These are phyloP conservation scores for Neotoxoptera formosana DNA, from an alignment of 1,140 invertebrate species.

Conservation along the genomic window DNA sequence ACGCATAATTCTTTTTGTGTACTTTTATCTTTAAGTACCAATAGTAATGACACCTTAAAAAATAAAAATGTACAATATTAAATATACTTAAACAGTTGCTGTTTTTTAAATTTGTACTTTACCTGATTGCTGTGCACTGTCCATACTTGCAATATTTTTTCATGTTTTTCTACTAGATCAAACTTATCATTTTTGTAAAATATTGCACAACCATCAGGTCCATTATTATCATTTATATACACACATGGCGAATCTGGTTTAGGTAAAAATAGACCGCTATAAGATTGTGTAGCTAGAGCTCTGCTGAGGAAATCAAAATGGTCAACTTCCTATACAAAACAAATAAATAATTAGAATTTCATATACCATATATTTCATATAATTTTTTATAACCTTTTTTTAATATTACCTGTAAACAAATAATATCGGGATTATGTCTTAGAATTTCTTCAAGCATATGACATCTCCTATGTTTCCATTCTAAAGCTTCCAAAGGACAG, in stretches of 20 bases:
- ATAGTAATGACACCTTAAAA: slow-evolving; percentile 71
- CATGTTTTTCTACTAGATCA: slow-evolving; percentile 69
- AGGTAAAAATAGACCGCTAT: slow-evolving; percentile 75
- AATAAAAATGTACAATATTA: slow-evolving; percentile 61
- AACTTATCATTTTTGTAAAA: slow-evolving; percentile 75
- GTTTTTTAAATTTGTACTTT: not conserved
- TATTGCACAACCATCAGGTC: slow-evolving; percentile 82
- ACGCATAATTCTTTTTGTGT: slow-evolving; percentile 72
- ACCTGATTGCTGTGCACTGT: slow-evolving; percentile 77
- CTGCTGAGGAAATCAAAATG: slow-evolving; percentile 76
- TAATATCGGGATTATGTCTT: slow-evolving; percentile 73
- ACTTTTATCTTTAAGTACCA: slow-evolving; percentile 67
- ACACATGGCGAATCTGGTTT: slow-evolving; percentile 83
- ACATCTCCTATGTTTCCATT: slow-evolving; percentile 74
- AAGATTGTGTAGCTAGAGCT: slow-evolving; percentile 72
- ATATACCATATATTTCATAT: not conserved
- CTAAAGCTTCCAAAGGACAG: slow-evolving; percentile 75
- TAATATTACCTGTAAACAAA: slow-evolving; percentile 73
- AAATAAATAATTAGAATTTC: not conserved
- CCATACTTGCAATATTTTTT: slow-evolving; percentile 74
- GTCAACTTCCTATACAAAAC: slow-evolving; percentile 73
- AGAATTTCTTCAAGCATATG: slow-evolving; percentile 78
- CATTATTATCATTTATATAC: slow-evolving; percentile 76
- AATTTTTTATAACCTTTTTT: too few relatives aligned
- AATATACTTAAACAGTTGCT: not conserved